phyloP scores from a whole-genome alignment of 2,797 vertebrate species.

The Cirrhinus mrigala region DNA sequence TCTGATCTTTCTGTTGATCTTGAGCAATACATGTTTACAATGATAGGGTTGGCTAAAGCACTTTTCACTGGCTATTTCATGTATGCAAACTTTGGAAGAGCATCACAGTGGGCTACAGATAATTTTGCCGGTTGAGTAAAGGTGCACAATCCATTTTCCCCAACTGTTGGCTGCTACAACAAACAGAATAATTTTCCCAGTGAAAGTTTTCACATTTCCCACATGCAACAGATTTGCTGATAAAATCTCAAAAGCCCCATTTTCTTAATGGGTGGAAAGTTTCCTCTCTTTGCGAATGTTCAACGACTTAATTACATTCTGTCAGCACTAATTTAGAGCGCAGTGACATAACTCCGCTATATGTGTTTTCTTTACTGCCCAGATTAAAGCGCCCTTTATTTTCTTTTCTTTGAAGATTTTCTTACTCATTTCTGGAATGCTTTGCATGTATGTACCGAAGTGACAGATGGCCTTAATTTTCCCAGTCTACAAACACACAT shows the following conservation, averaged over 20 bases:
- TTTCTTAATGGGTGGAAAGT: constrained; percentile 44
- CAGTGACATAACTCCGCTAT: constrained; percentile 48
- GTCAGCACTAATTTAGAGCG: constrained; percentile 50
- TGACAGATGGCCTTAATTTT: constrained; percentile 22
- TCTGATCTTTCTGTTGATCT: constrained; percentile 38
- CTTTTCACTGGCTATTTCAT: not conserved
- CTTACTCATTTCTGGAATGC: constrained; percentile 57
- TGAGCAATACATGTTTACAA: constrained; percentile 9
- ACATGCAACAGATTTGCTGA: constrained; percentile 44
- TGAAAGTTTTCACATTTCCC: constrained; percentile 8
- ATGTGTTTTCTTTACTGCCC: constrained; percentile 23
- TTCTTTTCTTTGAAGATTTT: constrained; percentile 63
- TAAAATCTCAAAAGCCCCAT: constrained; percentile 40
- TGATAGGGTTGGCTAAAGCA: not conserved
- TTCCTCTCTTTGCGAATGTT: constrained; percentile 6
- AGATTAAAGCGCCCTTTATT: constrained; percentile 54
- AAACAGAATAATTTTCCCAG: constrained; percentile 24
- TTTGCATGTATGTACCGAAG: constrained; percentile 15
- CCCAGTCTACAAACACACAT: constrained; percentile 32
- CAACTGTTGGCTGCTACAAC: constrained; percentile 13
- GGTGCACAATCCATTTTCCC: constrained; percentile 9
- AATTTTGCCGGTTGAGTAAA: constrained; percentile 1
- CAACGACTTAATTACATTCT: constrained; percentile 50
- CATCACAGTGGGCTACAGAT: not conserved
- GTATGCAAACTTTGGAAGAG: constrained; percentile 15